Conservation (phyloP, 2,888 invertebrate genomes). For the Coenonympha arcania region DNA sequence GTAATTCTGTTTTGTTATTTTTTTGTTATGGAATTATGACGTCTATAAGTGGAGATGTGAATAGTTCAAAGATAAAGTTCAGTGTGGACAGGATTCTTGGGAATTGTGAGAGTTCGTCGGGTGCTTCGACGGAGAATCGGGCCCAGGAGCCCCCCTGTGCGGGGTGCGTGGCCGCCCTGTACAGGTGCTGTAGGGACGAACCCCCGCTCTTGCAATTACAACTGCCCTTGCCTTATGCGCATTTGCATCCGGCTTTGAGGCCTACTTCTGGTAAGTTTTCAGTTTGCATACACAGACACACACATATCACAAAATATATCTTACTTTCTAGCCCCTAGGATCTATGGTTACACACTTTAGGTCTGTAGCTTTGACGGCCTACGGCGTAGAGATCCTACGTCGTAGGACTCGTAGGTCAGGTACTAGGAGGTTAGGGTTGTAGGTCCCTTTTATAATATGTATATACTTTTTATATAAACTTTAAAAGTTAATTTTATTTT, state of each 20-base stretch:
- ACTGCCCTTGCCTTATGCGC: slow-evolving; percentile 55
- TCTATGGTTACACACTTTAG: no score
- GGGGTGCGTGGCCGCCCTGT: slow-evolving; percentile 78
- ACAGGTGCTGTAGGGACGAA: slow-evolving; percentile 75
- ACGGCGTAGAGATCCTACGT: no score
- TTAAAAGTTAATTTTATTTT: no score
- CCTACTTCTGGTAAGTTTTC: slow-evolving; percentile 54
- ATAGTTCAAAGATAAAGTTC: slow-evolving; percentile 74
- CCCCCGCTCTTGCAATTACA: slow-evolving; percentile 56
- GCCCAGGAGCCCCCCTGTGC: slow-evolving; percentile 71
- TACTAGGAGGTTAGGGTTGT: no score
- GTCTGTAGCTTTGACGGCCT: no score
- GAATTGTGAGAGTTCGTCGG: slow-evolving; percentile 44
- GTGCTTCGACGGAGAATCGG: slow-evolving; percentile 35
- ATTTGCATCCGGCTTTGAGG: slow-evolving; percentile 63
- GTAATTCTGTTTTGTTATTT: slow-evolving; percentile 14
- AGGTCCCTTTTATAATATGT: no score
- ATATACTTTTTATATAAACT: no score
- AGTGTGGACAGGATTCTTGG: slow-evolving; percentile 81
- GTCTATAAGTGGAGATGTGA: slow-evolving; percentile 55
- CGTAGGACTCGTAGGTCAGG: no score
- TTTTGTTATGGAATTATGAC: slow-evolving; percentile 44
- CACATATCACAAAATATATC: background rate
- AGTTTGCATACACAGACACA: background rate
- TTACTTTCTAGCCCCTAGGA: background rate